phyloP scores from a whole-genome alignment of 1,140 invertebrate genomes.

The Bombus superbus region DNA sequence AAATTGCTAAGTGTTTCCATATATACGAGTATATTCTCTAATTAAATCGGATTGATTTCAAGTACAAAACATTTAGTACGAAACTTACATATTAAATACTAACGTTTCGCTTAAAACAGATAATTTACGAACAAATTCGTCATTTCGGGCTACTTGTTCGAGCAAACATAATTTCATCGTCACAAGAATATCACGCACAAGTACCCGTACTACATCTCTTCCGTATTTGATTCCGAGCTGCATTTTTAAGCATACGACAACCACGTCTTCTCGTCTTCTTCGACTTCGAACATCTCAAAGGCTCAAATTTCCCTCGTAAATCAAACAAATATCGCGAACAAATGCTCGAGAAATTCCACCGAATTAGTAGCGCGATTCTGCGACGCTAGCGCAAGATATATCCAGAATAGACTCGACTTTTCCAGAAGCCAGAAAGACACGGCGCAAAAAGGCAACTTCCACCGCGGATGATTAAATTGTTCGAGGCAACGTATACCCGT shows the following conservation, averaged over 20 bases:
- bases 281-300: not conserved
- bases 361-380: not conserved
- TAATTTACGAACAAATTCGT: no score
- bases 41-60: not conserved
- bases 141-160: no score
- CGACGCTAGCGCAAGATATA: no score
- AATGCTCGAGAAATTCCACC: not conserved
- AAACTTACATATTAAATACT: not conserved
- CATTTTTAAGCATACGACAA: no score
- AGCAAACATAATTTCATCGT: no score
- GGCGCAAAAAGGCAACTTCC: not conserved
- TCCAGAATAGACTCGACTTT: no score
- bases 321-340: not conserved
- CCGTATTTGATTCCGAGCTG: not conserved
- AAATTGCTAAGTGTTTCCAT: not conserved
- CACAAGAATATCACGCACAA: no score
- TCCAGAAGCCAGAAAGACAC: no score
- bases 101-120: no score
- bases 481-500: not conserved
- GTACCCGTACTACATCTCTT: not conserved
- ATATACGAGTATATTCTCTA: not conserved
- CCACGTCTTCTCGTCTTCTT: not conserved
- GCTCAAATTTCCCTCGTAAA: not conserved
- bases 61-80: not conserved
- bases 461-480: not conserved